A percentile compares a stretch with the other conserved stretches of the same genome.
phyloP scores from a whole-genome alignment of 2,113 vertebrate genomes.

The Syrrhaptes paradoxus region DNA sequence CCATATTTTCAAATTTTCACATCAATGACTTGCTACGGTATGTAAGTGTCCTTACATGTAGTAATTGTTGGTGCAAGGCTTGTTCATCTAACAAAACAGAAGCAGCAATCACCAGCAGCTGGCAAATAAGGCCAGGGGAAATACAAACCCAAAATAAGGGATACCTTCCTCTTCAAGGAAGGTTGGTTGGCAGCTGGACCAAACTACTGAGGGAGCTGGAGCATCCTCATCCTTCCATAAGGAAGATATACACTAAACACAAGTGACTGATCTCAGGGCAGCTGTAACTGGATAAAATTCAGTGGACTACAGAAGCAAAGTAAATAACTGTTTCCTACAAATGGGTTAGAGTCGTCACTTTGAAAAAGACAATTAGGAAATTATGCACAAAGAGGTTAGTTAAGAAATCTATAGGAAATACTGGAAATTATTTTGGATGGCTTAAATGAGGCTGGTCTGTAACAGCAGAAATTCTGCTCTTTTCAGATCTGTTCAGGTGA shows the following conservation, averaged over 20 bases:
- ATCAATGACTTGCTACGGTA: neutral
- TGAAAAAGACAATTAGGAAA: neutral
- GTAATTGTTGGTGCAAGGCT: accelerated
- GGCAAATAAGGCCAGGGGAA: neutral
- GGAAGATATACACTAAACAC: neutral
- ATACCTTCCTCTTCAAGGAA: neutral
- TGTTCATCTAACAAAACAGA: neutral
- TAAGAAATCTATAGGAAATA: neutral
- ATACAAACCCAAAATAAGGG: neutral
- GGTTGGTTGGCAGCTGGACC: neutral
- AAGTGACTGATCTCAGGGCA: neutral
- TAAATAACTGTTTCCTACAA: neutral
- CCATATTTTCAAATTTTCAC: neutral
- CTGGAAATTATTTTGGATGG: neutral
- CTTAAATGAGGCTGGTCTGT: neutral
- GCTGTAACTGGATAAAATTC: neutral
- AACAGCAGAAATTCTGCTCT: neutral
- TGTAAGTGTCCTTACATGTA: neutral
- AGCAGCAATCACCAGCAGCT: neutral
- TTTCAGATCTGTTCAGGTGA: neutral
- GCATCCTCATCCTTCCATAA: neutral
- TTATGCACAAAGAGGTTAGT: neutral
- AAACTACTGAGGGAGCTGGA: neutral
- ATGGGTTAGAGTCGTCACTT: neutral
- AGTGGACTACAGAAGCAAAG: neutral